Conservation (phyloP, 2,113 vertebrate species). For the Varanus komodoensis region DNA sequence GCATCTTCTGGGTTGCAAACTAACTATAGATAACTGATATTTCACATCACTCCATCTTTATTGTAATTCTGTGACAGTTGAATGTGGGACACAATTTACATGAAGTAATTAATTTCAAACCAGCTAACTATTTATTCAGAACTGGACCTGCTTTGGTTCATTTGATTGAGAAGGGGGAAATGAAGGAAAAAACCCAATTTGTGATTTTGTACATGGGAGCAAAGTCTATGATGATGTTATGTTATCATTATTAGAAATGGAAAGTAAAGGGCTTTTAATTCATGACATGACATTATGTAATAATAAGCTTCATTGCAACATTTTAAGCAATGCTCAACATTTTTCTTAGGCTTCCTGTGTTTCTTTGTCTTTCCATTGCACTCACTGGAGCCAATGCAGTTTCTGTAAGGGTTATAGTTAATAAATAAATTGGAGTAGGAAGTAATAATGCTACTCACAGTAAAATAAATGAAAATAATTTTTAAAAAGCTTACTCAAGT, state of each 20-base stretch:
- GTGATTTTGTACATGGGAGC: too few species aligned
- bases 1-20: neutral
- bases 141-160: neutral
- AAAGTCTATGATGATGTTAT: too few species aligned
- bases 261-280: too few species aligned
- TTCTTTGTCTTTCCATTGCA: neutral
- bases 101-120: neutral
- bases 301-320: neutral
- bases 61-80: neutral
- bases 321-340: neutral
- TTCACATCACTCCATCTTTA: neutral
- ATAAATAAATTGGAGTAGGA: neutral
- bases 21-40: neutral
- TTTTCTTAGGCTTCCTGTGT: neutral
- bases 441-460: too few species aligned
- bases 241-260: too few species aligned
- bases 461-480: too few species aligned
- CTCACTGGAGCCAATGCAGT: neutral
- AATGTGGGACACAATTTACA: neutral
- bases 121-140: conserved; percentile 1
- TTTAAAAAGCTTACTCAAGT: too few species aligned
- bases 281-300: neutral
- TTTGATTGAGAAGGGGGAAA: neutral
- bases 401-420: neutral
- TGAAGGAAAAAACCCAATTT: neutral